A percentile compares a stretch with the other conserved stretches of the same genome.
Conservation (phyloP, 2,113 vertebrate species). For the Hypanus sabinus region DNA sequence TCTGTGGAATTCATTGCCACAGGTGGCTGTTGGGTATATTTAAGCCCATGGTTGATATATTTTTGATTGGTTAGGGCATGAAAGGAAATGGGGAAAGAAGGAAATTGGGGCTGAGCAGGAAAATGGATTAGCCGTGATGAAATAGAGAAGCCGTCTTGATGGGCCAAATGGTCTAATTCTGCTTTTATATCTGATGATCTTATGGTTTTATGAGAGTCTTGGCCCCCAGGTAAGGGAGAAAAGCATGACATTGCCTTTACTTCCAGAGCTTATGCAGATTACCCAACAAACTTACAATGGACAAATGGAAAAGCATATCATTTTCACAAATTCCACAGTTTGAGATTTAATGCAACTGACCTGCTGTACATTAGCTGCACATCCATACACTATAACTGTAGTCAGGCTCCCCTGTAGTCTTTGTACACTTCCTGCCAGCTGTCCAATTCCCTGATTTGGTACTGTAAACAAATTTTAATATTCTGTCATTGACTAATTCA, state of each 20-base stretch:
- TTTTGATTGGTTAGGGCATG: too few species aligned
- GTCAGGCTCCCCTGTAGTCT: not conserved
- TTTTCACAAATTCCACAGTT: not conserved
- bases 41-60: too few species aligned
- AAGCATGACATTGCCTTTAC: not conserved
- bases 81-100: too few species aligned
- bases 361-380: not conserved
- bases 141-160: too few species aligned
- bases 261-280: not conserved
- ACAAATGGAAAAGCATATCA: not conserved
- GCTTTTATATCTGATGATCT: too few species aligned
- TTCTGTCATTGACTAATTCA: not conserved
- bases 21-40: too few species aligned
- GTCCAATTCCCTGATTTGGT: not conserved
- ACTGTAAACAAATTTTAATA: not conserved
- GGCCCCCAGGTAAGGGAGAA: not conserved
- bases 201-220: not conserved
- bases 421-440: not conserved
- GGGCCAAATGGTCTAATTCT: too few species aligned
- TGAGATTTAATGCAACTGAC: not conserved
- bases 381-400: not conserved
- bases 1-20: too few species aligned
- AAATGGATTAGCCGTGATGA: too few species aligned
- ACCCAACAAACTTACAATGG: not conserved
- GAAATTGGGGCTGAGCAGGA: too few species aligned